These are phyloP conservation scores for Chrysina gloriosa DNA, from an alignment of 2,888 invertebrate species.

Conservation along the genomic window DNA sequence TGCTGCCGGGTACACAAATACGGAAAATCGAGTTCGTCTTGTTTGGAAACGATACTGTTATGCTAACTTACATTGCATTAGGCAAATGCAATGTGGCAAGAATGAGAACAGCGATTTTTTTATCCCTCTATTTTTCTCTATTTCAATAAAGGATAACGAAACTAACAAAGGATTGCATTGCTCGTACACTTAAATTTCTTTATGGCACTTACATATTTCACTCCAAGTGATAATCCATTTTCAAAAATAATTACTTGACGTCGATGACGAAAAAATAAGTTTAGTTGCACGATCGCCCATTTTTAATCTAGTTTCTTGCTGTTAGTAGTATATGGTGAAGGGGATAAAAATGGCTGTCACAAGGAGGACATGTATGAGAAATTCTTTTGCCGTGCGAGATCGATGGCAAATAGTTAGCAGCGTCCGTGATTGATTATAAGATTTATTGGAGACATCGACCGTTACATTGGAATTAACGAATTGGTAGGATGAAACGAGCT, in stretches of 20 bases:
- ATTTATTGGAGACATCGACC: constrained; percentile 13
- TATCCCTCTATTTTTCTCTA: too few species aligned
- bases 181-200: too few species aligned
- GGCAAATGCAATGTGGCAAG: too few species aligned
- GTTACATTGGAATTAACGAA: neutral
- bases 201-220: too few species aligned
- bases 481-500: too few species aligned
- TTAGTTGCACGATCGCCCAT: neutral
- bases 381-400: constrained; percentile 4
- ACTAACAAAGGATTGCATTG: too few species aligned
- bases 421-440: constrained; percentile 27
- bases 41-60: neutral
- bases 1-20: neutral
- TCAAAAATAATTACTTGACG: too few species aligned
- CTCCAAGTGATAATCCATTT: too few species aligned
- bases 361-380: constrained; percentile 5
- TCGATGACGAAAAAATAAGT: neutral
- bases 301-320: neutral
- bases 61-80: too few species aligned
- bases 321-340: neutral
- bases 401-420: neutral
- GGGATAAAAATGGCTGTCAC: constrained; percentile 11
- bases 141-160: too few species aligned
- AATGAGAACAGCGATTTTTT: too few species aligned
- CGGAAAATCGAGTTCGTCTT: neutral